Percentiles rank a stretch among this genome's conserved stretches.
phyloP scores from a whole-genome alignment of 1,140 invertebrate genomes.

The Zaprionus africanus region DNA sequence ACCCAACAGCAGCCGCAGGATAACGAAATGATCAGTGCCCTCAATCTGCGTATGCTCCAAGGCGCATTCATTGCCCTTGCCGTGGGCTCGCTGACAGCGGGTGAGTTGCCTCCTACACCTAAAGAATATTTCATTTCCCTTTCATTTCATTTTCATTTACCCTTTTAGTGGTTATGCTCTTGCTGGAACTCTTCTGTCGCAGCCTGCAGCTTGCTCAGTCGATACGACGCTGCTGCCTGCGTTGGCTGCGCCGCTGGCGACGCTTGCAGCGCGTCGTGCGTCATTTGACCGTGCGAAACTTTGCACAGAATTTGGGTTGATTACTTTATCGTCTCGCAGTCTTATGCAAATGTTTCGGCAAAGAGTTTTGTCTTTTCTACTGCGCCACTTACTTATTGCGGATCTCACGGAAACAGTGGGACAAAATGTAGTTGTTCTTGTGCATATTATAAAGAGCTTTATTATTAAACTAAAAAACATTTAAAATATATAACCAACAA shows the following conservation, averaged over 20 bases:
- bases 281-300: constrained; percentile 59
- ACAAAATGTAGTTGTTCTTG: neutral
- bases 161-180: constrained; percentile 29
- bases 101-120: constrained; percentile 29
- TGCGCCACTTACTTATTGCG: constrained; percentile 14
- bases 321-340: constrained; percentile 37
- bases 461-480: neutral
- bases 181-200: constrained; percentile 48
- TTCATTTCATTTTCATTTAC: neutral
- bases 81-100: constrained; percentile 85
- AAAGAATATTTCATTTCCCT: neutral
- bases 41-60: constrained; percentile 88
- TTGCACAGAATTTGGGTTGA: constrained; percentile 57
- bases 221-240: constrained; percentile 26
- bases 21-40: constrained; percentile 85
- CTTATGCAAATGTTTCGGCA: constrained; percentile 41
- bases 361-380: constrained; percentile 30
- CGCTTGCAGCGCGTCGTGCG: constrained; percentile 33
- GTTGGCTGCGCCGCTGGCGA: constrained; percentile 47
- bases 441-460: neutral
- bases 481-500: neutral
- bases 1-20: constrained; percentile 33
- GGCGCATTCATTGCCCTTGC: constrained; percentile 88
- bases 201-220: constrained; percentile 23
- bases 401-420: constrained; percentile 21